phyloP scores from a whole-genome alignment of 2,888 invertebrate species.

The Mesoligia furuncula region DNA sequence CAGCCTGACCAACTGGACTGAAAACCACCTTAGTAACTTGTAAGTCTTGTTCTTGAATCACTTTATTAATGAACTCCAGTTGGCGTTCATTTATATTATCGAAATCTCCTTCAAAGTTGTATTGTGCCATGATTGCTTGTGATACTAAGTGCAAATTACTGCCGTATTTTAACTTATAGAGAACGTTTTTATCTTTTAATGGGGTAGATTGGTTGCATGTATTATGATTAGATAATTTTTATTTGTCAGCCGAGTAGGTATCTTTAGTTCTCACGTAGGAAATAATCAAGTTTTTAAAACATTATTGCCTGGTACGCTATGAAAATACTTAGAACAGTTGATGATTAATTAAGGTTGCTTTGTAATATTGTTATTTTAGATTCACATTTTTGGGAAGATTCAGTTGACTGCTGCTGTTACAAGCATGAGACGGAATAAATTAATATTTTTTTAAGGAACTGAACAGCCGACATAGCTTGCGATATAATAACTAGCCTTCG shows the following conservation, averaged over 20 bases:
- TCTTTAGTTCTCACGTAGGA: background rate
- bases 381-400: too few species aligned
- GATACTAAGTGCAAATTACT: constrained; percentile 20
- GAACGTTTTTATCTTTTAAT: constrained; percentile 32
- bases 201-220: background rate
- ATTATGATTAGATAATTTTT: constrained; percentile 37
- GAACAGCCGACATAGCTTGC: too few species aligned
- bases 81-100: constrained; percentile 66
- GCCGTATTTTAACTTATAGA: constrained; percentile 33
- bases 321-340: background rate
- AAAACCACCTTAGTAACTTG: constrained; percentile 67
- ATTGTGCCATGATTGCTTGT: constrained; percentile 58
- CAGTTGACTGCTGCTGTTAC: too few species aligned
- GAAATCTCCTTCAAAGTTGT: constrained; percentile 71
- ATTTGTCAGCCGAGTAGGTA: background rate
- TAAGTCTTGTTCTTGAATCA: constrained; percentile 69
- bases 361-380: too few species aligned
- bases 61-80: constrained; percentile 69
- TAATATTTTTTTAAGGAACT: too few species aligned
- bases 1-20: constrained; percentile 69
- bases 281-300: background rate
- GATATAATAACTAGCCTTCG: too few species aligned
- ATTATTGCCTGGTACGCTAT: background rate
- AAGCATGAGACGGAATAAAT: too few species aligned
- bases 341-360: too few species aligned